Evolutionary conservation across 2,888 invertebrate species (phyloP).

Genomic region (Lamellibrachia columna): DNA sequence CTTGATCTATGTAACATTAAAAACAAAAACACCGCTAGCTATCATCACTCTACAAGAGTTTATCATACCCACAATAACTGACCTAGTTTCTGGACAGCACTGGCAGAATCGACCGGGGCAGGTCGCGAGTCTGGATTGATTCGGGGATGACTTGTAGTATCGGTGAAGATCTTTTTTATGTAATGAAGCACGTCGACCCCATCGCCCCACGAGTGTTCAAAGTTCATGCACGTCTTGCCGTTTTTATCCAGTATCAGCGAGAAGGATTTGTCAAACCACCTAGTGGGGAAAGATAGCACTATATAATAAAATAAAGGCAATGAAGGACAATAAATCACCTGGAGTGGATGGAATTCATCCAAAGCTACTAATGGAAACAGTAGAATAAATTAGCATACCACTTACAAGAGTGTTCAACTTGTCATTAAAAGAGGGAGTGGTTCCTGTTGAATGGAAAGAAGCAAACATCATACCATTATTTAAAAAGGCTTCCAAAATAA

Average conservation of each 20-base stretch:
- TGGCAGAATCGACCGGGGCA: slow-evolving; percentile 37
- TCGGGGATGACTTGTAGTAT: slow-evolving; percentile 66
- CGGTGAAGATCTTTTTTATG: slow-evolving; percentile 78
- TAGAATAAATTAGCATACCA: too few species aligned
- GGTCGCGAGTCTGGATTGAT: slow-evolving; percentile 64
- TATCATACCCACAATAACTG: slow-evolving; percentile 1
- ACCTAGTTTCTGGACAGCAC: slow-evolving; percentile 60
- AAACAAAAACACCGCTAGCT: too few species aligned
- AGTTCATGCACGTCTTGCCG: slow-evolving; percentile 89
- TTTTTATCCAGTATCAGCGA: slow-evolving; percentile 85
- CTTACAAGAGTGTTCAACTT: too few species aligned
- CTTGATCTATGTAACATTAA: too few species aligned
- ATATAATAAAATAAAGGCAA: too few species aligned
- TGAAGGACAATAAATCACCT: too few species aligned
- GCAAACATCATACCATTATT: too few species aligned
- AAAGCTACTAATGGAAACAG: too few species aligned
- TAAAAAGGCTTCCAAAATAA: too few species aligned
- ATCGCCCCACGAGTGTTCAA: slow-evolving; percentile 99
- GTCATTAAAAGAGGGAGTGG: too few species aligned
- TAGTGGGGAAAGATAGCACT: slow-evolving; percentile 54
- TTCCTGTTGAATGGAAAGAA: too few species aligned
- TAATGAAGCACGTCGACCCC: slow-evolving; percentile 95
- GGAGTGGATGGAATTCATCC: too few species aligned
- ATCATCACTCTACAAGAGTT: not conserved
- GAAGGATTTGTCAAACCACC: slow-evolving; percentile 98